Percentiles rank a stretch among this genome's conserved stretches.
Evolutionary conservation across 2,888 invertebrate genomes (phyloP).

Genomic region (Thymelicus lineola): DNA sequence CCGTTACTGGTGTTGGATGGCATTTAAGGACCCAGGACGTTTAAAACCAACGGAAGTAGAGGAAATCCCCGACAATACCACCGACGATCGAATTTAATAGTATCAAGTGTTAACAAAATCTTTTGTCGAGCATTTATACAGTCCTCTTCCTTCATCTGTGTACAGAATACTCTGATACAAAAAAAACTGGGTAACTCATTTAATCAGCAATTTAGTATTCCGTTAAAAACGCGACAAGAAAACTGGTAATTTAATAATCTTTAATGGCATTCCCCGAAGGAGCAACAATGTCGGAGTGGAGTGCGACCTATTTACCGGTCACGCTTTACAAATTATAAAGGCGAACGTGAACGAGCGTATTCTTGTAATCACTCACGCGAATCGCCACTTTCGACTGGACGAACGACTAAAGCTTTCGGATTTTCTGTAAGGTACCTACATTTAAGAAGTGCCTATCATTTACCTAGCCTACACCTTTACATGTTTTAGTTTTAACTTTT

Average conservation of each 20-base stretch:
- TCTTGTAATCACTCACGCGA: constrained; percentile 67
- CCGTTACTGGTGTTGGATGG: not conserved
- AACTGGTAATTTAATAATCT: constrained; percentile 17
- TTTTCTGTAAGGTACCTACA: not conserved
- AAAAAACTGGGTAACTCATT: too few relatives aligned
- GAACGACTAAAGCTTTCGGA: constrained; percentile 32
- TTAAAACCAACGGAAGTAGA: too few relatives aligned
- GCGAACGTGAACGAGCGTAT: constrained; percentile 51
- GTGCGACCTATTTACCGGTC: constrained; percentile 40
- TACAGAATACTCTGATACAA: too few relatives aligned
- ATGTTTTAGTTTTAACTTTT: too few relatives aligned
- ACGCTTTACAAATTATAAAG: constrained; percentile 43
- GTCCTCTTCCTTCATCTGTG: too few relatives aligned
- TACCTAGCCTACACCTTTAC: too few relatives aligned
- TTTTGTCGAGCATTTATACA: too few relatives aligned
- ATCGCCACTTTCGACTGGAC: constrained; percentile 61
- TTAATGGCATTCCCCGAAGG: constrained; percentile 26
- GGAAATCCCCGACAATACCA: too few relatives aligned
- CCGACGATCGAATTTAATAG: too few relatives aligned
- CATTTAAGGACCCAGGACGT: not conserved
- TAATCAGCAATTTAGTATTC: not conserved
- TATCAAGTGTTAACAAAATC: too few relatives aligned
- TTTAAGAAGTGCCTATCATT: not conserved
- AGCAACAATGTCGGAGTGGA: constrained; percentile 21
- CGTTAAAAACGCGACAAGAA: constrained; percentile 1